Conservation (phyloP, 2,888 invertebrate species). For the Callimorpha dominula region DNA sequence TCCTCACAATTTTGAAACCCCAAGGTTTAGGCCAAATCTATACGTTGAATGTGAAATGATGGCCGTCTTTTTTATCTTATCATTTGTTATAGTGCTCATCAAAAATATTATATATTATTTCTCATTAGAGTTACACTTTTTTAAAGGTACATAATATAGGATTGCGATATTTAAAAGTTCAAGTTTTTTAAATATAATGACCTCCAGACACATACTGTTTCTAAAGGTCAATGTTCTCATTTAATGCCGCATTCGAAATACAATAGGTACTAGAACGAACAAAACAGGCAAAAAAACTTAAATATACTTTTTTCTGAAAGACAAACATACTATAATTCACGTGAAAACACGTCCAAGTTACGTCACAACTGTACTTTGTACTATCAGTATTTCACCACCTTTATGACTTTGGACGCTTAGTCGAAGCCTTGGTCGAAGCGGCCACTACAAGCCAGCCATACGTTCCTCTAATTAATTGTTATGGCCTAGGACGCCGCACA, state of each 20-base stretch:
- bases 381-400: conserved; percentile 43
- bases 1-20: no score
- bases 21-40: no score
- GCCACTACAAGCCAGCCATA: conserved; percentile 60
- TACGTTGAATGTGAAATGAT: no score
- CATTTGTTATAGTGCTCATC: no score
- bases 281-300: neutral
- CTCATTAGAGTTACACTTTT: neutral
- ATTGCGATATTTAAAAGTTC: neutral
- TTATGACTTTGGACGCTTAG: conserved; percentile 56
- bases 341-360: conserved; percentile 24
- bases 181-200: no score
- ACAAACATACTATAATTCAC: conserved; percentile 11
- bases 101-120: no score
- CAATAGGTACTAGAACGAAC: neutral
- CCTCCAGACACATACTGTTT: neutral
- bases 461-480: conserved; percentile 85
- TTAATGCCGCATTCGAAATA: neutral
- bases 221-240: neutral
- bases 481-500: conserved; percentile 70
- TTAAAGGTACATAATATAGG: neutral
- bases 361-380: conserved; percentile 14
- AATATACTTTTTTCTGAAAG: neutral
- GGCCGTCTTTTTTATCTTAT: no score
- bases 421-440: conserved; percentile 49